phyloP scores from a whole-genome alignment of 2,797 vertebrate genomes.

The Merluccius polli region DNA sequence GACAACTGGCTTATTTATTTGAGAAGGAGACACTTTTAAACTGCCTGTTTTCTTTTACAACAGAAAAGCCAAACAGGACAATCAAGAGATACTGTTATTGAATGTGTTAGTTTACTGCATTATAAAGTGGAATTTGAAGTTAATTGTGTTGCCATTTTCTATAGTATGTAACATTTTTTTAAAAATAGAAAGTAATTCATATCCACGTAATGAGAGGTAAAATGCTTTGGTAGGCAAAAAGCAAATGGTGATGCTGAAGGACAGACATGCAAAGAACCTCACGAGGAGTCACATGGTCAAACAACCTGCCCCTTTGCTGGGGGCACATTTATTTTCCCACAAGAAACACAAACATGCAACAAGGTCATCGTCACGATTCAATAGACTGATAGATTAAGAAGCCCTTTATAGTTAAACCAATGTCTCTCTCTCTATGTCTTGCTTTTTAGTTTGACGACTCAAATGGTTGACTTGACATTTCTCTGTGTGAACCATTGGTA shows the following conservation, averaged over 20 bases:
- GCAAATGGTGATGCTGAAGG: constrained; percentile 15
- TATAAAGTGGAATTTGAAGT: constrained; percentile 10
- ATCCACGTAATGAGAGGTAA: constrained; percentile 42
- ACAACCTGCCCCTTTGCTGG: constrained; percentile 54
- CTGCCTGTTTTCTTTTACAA: background rate
- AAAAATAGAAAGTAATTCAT: constrained; percentile 40
- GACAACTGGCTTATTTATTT: background rate
- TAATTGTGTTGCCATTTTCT: constrained; percentile 20
- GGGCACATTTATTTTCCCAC: constrained; percentile 78
- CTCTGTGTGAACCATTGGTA: constrained; percentile 38
- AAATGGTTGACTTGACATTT: constrained; percentile 17
- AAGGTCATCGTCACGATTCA: constrained; percentile 77
- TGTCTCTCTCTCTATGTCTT: constrained; percentile 60
- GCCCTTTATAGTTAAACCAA: constrained; percentile 78
- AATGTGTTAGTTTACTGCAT: constrained; percentile 18
- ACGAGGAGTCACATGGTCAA: constrained; percentile 49
- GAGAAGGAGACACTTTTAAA: constrained; percentile 4
- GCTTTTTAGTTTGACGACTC: constrained; percentile 44
- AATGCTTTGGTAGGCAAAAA: constrained; percentile 25
- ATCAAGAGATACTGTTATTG: constrained; percentile 22
- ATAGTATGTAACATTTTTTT: background rate
- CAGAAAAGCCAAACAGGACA: constrained; percentile 28
- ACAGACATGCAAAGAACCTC: constrained; percentile 31
- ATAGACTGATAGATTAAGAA: constrained; percentile 76
- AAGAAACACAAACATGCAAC: constrained; percentile 81